Conservation (phyloP, 2,797 vertebrate genomes). For the Pteropus rufus region DNA sequence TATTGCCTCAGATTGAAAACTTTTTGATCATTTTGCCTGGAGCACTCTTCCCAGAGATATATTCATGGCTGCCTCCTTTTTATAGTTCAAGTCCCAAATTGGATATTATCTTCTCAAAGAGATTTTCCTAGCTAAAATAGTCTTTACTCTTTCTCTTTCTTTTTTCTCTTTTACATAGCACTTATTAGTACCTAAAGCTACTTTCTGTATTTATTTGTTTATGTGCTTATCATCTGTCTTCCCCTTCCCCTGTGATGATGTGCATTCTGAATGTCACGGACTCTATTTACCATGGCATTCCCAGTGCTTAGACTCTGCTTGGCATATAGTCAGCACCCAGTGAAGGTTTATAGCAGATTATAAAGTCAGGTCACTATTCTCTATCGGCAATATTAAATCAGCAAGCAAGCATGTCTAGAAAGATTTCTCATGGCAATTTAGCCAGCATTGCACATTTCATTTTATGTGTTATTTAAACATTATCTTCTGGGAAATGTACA, state of each 20-base stretch:
- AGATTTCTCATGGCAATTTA: neutral
- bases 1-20: neutral
- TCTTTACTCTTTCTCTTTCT: neutral
- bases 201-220: neutral
- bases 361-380: neutral
- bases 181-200: neutral
- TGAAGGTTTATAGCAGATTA: neutral
- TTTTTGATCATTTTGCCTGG: neutral
- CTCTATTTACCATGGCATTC: neutral
- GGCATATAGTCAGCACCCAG: neutral
- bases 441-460: neutral
- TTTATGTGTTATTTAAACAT: conserved; percentile 7
- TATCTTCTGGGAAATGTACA: conserved; percentile 13
- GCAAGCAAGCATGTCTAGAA: neutral
- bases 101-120: neutral
- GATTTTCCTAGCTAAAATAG: neutral
- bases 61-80: neutral
- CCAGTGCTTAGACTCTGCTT: neutral
- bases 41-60: neutral
- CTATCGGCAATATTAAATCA: neutral
- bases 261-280: neutral
- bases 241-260: neutral
- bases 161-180: neutral
- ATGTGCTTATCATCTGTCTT: neutral
- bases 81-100: neutral